Conservation (phyloP, 2,797 vertebrate species). For the Petrocephalus schoutedeni region DNA sequence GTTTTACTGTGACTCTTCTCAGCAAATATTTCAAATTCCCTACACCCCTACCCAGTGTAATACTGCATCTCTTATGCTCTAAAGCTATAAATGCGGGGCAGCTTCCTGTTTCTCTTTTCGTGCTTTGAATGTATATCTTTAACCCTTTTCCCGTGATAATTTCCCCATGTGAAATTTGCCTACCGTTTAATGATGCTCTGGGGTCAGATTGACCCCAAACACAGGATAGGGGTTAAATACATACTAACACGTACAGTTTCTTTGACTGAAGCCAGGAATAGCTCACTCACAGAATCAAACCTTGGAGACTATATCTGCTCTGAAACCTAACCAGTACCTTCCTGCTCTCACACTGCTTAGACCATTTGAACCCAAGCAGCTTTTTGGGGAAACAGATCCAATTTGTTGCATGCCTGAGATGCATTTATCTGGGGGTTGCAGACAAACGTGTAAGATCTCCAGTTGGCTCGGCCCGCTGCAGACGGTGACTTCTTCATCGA, state of each 20-base stretch:
- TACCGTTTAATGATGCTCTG: too few relatives aligned
- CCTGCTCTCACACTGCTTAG: not conserved
- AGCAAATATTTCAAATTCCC: constrained; percentile 36
- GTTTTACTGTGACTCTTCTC: constrained; percentile 23
- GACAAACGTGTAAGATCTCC: not conserved
- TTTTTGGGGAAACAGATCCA: not conserved
- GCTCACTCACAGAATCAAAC: not conserved
- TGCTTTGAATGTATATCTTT: constrained; percentile 11
- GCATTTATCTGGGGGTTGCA: not conserved
- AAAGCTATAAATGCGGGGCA: constrained; percentile 17
- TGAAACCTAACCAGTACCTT: not conserved
- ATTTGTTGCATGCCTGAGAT: not conserved
- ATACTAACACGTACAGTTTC: not conserved
- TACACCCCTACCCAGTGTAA: constrained; percentile 36
- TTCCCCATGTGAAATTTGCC: too few relatives aligned
- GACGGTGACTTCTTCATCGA: not conserved
- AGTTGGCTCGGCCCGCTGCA: not conserved
- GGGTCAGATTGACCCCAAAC: too few relatives aligned
- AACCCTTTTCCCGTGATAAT: too few relatives aligned
- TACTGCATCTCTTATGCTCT: constrained; percentile 33
- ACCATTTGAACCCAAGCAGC: not conserved
- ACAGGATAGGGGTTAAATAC: too few relatives aligned
- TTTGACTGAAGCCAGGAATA: constrained; percentile 11
- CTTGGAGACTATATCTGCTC: not conserved
- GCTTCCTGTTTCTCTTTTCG: not conserved